Evolutionary conservation across 2,888 invertebrate species (phyloP).

Genomic region (Nebria brevicollis): DNA sequence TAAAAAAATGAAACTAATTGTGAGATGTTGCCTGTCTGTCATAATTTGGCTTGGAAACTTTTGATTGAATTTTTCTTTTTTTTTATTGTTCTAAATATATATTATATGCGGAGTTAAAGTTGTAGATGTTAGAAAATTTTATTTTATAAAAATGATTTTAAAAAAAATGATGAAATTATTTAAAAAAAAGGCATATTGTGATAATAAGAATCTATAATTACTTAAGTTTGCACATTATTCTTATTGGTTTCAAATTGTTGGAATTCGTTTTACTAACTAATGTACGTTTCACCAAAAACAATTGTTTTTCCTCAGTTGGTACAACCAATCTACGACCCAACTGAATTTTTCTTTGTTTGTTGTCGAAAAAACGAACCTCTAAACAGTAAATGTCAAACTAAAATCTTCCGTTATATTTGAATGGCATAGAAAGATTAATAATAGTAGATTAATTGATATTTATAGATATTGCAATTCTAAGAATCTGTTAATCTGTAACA

Average conservation of each 20-base stretch:
- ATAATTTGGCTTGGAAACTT: conserved; percentile 43
- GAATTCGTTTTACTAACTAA: background rate
- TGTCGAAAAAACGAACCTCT: background rate
- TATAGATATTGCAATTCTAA: no score
- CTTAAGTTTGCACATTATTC: conserved; percentile 26
- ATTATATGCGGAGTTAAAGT: conserved; percentile 45
- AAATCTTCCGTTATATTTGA: background rate
- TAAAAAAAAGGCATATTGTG: conserved; percentile 47
- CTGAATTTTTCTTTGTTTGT: background rate
- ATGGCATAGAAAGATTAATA: background rate
- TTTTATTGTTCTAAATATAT: conserved; percentile 46
- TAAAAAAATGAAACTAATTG: conserved; percentile 11
- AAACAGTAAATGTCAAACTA: background rate
- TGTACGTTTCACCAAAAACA: background rate
- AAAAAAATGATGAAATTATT: conserved; percentile 45
- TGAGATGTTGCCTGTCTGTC: conserved; percentile 41
- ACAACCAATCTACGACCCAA: background rate
- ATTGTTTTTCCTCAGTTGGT: background rate
- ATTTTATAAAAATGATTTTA: conserved; percentile 34
- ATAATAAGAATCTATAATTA: conserved; percentile 39
- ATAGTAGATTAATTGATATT: background rate
- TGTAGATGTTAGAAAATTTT: conserved; percentile 43
- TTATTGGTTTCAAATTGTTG: conserved; percentile 11
- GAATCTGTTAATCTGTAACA: no score
- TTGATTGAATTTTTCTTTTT: conserved; percentile 26